Evolutionary conservation across 2,888 invertebrate species (phyloP), one percentile per base, ranked within the genome.

Genomic region (Trachelus tabidus): DNA sequence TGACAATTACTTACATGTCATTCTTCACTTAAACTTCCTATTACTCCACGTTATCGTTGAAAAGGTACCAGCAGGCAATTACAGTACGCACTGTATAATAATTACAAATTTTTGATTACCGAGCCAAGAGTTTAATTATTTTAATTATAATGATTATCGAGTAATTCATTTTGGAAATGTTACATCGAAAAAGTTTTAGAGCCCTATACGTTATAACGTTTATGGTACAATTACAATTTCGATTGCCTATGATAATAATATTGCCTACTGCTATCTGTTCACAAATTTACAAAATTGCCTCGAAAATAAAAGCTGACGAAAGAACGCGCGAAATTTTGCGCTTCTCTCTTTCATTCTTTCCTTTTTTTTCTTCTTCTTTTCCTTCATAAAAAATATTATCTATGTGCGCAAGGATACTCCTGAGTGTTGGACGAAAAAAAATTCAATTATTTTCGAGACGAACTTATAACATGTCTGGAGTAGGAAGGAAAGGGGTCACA

Each of bases 211-310:
- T 56, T 23, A 6, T 23, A 56, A 56, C 23, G 56, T 56, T 56
- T 23, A 56, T 40, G 37, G 15, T 71, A 73, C 37, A 37, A 76
- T 79, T 69, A 77, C 75, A 56, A 56, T 56, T 56, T 56, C 56
- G 56, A 23, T 9, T 0, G 23, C 23, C 56, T 56, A 78, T 79
- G 77, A 81, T 81, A 79, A 79, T 79, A 80, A 80, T 82, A 81
- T 81, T 82, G 81, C 82, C 82, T 76, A 81, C 77, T 81, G 79
- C 81, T 81, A 78, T 81, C 79, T 81, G 77, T 82, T 81, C 78
- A 79, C 78, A 69, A 81, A 82, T 82, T 79, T 81, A 82, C 79
- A 82, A 76, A 80, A 68, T 37, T 34, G 40, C 40, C 75, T 68
- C 73, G 68, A 37, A n/a, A 33, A 56, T 73, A 68, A 68, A 68